Conservation (phyloP, 2,797 vertebrate genomes). For the Erithacus rubecula region DNA sequence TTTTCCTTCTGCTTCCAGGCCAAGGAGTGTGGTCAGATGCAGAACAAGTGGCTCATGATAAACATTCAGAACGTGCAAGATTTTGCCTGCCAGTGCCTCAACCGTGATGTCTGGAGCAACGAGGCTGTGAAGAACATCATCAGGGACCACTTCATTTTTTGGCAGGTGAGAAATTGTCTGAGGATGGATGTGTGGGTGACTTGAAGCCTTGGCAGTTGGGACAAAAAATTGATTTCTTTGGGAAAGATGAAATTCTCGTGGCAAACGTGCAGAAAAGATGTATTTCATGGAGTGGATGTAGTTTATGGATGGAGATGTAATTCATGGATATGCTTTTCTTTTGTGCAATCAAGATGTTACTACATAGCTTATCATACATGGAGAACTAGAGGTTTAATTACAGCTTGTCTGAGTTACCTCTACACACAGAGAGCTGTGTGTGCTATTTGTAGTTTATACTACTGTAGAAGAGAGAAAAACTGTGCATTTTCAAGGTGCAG, state of each 20-base stretch:
- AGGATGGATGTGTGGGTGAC: background rate
- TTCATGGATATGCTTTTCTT: background rate
- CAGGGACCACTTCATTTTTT: slow-evolving; percentile 97
- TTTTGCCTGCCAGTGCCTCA: slow-evolving; percentile 97
- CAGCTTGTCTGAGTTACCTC: background rate
- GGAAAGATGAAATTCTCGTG: background rate
- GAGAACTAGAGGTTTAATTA: background rate
- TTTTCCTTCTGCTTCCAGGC: slow-evolving; percentile 79
- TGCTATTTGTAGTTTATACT: background rate
- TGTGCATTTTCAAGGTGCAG: background rate
- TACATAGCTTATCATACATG: fast-evolving
- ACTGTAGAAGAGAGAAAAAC: background rate
- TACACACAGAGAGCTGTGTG: background rate
- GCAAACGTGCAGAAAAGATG: background rate
- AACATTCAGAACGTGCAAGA: slow-evolving; percentile 99
- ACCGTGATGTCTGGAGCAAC: slow-evolving; percentile 98
- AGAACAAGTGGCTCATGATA: slow-evolving; percentile 99
- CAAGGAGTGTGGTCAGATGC: slow-evolving; percentile 95
- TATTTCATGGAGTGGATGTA: background rate
- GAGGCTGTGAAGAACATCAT: slow-evolving; percentile 97
- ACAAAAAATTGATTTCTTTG: fast-evolving
- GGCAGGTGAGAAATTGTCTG: slow-evolving; percentile 84
- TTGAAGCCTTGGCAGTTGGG: background rate
- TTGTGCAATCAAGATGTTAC: background rate
- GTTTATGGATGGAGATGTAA: background rate